phyloP scores from a whole-genome alignment of 2,797 vertebrate genomes.

The Staurois parvus region DNA sequence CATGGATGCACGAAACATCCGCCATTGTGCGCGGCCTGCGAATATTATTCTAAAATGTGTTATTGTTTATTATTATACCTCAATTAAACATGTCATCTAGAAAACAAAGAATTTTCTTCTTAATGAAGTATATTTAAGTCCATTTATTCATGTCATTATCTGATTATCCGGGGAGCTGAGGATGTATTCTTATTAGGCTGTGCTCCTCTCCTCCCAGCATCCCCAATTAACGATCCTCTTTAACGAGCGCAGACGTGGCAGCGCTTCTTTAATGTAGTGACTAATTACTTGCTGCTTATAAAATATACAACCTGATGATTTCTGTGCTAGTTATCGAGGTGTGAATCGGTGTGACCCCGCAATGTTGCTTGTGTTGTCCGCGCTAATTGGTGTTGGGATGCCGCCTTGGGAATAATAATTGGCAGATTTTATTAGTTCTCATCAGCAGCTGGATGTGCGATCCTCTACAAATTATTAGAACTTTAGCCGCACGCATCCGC shows the following conservation, averaged over 20 bases:
- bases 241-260: constrained; percentile 4
- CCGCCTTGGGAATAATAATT: constrained; percentile 4
- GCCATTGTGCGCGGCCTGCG: not conserved
- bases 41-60: not conserved
- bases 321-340: constrained; percentile 2
- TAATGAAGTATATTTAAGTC: constrained; percentile 19
- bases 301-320: constrained; percentile 13
- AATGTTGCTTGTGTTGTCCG: not conserved
- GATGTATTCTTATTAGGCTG: constrained; percentile 35
- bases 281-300: constrained; percentile 37
- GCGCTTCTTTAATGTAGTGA: constrained; percentile 6
- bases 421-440: constrained; percentile 11
- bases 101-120: constrained; percentile 10
- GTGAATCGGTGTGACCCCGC: not conserved
- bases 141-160: constrained; percentile 42
- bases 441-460: not conserved
- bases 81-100: not conserved
- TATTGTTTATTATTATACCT: not conserved
- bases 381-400: not conserved
- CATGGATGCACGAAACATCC: not conserved
- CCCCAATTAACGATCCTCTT: constrained; percentile 38
- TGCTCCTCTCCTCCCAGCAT: constrained; percentile 25
- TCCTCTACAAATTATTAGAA: constrained; percentile 8
- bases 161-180: constrained; percentile 8
- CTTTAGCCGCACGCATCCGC: not conserved